Conservation (phyloP, 2,113 vertebrate genomes). For the Sus scrofa region DNA sequence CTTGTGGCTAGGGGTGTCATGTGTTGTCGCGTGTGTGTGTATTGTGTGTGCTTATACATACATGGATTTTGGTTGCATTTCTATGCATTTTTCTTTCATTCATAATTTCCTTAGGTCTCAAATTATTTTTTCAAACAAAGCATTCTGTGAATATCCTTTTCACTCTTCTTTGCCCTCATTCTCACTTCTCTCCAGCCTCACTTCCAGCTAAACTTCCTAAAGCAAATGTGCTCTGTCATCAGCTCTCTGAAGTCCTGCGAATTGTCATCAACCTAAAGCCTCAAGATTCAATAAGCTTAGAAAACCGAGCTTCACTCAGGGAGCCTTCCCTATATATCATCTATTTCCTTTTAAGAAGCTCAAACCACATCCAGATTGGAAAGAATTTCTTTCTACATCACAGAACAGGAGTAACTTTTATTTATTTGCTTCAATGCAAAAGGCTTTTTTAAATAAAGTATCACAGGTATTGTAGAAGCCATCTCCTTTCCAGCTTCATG, state of each 20-base stretch:
- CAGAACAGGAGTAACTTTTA: neutral
- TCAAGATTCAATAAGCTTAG: neutral
- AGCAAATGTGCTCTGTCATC: neutral
- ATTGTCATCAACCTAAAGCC: too few species aligned
- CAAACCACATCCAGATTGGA: neutral
- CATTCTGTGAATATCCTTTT: neutral
- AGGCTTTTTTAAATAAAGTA: neutral
- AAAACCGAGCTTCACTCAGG: neutral
- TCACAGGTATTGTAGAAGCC: neutral
- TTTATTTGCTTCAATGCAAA: neutral
- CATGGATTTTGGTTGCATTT: neutral
- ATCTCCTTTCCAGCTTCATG: neutral
- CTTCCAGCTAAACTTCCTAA: neutral
- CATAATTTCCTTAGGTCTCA: neutral
- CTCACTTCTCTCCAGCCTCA: neutral
- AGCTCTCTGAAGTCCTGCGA: neutral
- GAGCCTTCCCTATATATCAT: rapidly evolving
- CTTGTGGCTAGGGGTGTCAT: neutral
- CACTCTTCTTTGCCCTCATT: neutral
- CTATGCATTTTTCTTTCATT: neutral
- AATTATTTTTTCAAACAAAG: neutral
- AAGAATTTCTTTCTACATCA: neutral
- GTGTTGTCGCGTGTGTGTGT: rapidly evolving
- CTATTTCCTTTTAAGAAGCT: neutral
- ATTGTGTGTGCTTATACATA: neutral